A percentile compares a stretch with the other conserved stretches of the same genome.
Conservation (phyloP, 1,140 invertebrate genomes). For the Meloidogyne chitwoodi region DNA sequence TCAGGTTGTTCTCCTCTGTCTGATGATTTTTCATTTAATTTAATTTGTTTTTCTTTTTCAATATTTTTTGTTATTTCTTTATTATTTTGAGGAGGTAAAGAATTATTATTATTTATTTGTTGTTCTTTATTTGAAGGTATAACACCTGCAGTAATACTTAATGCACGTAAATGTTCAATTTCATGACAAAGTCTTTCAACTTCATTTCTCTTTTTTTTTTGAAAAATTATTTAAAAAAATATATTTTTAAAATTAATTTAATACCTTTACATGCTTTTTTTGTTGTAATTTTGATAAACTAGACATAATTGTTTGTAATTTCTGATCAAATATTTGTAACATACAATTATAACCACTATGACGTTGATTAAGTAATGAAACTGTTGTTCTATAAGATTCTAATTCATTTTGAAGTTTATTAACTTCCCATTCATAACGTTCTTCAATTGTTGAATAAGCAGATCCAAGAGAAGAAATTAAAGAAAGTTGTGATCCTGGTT, state of each 20-base stretch:
- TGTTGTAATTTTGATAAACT: constrained; percentile 39
- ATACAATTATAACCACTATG: constrained; percentile 38
- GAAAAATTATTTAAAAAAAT: neutral
- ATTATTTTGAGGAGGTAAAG: neutral
- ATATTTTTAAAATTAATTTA: neutral
- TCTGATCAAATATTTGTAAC: constrained; percentile 33
- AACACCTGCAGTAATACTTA: constrained; percentile 32
- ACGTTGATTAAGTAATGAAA: constrained; percentile 22
- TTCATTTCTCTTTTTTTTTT: constrained; percentile 26
- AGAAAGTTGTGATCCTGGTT: constrained; percentile 14
- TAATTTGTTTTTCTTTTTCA: neutral
- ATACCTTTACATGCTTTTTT: constrained; percentile 33
- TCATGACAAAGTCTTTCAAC: constrained; percentile 34
- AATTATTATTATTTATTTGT: neutral
- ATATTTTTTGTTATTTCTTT: neutral
- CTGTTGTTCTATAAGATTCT: constrained; percentile 29
- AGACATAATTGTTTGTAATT: constrained; percentile 32
- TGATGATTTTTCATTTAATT: neutral
- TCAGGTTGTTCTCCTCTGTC: constrained; percentile 5
- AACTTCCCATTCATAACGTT: constrained; percentile 37
- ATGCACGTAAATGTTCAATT: constrained; percentile 38
- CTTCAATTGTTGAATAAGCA: constrained; percentile 35
- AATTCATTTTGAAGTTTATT: constrained; percentile 35
- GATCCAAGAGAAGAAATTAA: constrained; percentile 21
- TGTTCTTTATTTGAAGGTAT: neutral